phyloP scores from a whole-genome alignment of 2,888 invertebrate genomes.

The Aleiodes testaceus region DNA sequence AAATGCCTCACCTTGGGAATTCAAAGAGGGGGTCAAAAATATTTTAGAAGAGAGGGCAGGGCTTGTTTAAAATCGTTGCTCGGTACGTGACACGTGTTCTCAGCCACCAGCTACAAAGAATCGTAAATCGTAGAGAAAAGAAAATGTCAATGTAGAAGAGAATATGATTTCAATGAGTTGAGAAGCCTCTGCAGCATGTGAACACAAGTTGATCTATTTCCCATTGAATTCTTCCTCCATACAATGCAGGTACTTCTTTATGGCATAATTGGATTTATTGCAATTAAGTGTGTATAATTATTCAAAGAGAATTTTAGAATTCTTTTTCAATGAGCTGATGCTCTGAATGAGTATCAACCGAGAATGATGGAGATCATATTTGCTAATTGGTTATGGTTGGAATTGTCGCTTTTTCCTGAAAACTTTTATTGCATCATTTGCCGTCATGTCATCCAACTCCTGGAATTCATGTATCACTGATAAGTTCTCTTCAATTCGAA shows the following conservation, averaged over 20 bases:
- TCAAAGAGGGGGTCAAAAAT: neutral
- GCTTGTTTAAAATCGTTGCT: neutral
- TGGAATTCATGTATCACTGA: no score
- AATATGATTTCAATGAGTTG: neutral
- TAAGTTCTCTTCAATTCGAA: no score
- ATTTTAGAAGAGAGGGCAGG: conserved; percentile 1
- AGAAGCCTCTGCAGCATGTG: conserved; percentile 1
- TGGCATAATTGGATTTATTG: no score
- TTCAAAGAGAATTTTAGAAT: no score
- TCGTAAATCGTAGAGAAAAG: neutral
- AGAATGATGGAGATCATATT: no score
- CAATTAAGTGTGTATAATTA: no score
- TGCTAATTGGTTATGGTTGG: no score
- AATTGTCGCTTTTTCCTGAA: no score
- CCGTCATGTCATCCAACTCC: no score
- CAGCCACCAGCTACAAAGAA: conserved; percentile 1
- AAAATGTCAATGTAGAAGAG: conserved; percentile 13
- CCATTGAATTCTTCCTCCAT: neutral
- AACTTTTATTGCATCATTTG: no score
- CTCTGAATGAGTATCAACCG: no score
- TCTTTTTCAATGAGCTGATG: no score
- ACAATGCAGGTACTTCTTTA: neutral
- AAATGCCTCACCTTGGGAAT: conserved; percentile 31
- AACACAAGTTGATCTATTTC: conserved; percentile 10
- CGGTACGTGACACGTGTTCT: conserved; percentile 18